Evolutionary conservation across 1,140 invertebrate species (phyloP).

Genomic region (Pissodes strobi): DNA sequence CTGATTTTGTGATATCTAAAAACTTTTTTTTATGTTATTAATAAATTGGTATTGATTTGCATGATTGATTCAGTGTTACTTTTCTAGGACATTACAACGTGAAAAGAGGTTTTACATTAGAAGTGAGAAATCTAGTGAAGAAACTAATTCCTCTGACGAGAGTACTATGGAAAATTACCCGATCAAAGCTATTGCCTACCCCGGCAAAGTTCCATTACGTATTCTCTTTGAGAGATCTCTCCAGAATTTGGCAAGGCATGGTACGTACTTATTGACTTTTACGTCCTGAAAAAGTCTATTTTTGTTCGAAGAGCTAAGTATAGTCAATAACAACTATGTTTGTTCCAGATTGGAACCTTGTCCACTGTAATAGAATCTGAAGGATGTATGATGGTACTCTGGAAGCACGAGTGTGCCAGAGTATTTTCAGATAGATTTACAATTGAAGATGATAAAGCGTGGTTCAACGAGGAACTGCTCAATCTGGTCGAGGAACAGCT

Average conservation of each 20-base stretch:
- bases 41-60: not conserved
- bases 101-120: slow-evolving; percentile 76
- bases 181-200: slow-evolving; percentile 84
- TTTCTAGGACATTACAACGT: slow-evolving; percentile 27
- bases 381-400: slow-evolving; percentile 80
- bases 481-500: slow-evolving; percentile 68
- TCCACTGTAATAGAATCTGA: slow-evolving; percentile 83
- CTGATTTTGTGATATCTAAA: too few relatives aligned
- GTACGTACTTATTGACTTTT: too few relatives aligned
- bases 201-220: slow-evolving; percentile 98
- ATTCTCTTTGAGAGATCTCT: slow-evolving; percentile 92
- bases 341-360: slow-evolving; percentile 71
- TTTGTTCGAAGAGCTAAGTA: not conserved
- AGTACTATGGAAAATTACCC: slow-evolving; percentile 84
- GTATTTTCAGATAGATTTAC: slow-evolving; percentile 93
- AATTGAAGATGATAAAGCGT: slow-evolving; percentile 74
- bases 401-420: slow-evolving; percentile 93
- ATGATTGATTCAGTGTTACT: not conserved
- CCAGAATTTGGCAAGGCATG: slow-evolving; percentile 97
- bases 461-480: slow-evolving; percentile 76
- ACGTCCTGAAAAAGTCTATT: too few relatives aligned
- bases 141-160: slow-evolving; percentile 86
- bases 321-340: not conserved
- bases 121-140: slow-evolving; percentile 81
- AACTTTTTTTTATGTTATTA: too few relatives aligned